Percentiles rank a stretch among this genome's conserved stretches.
Conservation (phyloP, 2,113 vertebrate species). For the Corythaixoides concolor region DNA sequence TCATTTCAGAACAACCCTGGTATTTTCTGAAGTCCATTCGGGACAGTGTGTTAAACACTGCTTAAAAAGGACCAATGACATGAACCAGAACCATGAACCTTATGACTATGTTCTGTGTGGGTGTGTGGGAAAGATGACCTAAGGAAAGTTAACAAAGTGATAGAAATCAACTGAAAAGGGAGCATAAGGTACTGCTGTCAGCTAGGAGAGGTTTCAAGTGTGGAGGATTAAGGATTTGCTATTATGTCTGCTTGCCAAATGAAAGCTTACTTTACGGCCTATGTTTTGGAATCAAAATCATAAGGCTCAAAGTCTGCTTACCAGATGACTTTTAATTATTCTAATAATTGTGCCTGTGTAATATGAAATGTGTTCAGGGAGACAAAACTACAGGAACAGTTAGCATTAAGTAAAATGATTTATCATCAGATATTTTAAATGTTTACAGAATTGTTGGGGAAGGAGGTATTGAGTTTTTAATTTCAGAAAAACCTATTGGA, state of each 20-base stretch:
- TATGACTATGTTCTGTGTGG: background rate
- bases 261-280: background rate
- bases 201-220: background rate
- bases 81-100: background rate
- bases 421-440: background rate
- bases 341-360: background rate
- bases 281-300: background rate
- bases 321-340: background rate
- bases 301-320: background rate
- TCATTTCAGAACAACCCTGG: background rate
- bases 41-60: background rate
- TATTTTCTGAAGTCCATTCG: background rate
- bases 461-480: background rate
- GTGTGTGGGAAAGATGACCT: background rate
- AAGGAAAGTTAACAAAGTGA: background rate
- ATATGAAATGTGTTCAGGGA: background rate
- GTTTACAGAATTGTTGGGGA: slow-evolving; percentile 44
- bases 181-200: background rate
- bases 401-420: slow-evolving; percentile 1
- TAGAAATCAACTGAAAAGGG: background rate
- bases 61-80: background rate
- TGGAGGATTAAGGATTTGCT: background rate
- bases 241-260: background rate
- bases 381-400: background rate
- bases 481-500: slow-evolving; percentile 12